These are phyloP conservation scores for Chrysochloris asiatica DNA, from an alignment of 2,113 vertebrate species.

Conservation along the genomic window DNA sequence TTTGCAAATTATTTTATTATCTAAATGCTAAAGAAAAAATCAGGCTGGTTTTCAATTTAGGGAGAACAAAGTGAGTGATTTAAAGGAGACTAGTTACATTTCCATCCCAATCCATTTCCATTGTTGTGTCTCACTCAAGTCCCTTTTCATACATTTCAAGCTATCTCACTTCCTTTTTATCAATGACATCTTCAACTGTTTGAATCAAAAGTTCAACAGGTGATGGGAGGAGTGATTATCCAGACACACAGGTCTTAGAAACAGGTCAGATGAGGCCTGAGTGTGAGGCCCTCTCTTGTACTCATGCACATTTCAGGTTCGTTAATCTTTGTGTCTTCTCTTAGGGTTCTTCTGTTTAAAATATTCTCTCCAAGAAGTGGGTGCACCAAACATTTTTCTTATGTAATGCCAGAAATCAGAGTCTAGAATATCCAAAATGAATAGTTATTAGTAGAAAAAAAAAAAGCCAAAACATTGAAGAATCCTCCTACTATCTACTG, in stretches of 20 bases:
- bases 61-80: neutral
- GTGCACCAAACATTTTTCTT: fast-evolving
- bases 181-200: neutral
- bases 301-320: fast-evolving
- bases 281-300: fast-evolving
- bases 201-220: neutral
- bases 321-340: fast-evolving
- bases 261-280: neutral
- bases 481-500: fast-evolving
- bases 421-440: neutral
- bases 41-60: neutral
- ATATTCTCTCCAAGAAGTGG: fast-evolving
- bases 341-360: neutral
- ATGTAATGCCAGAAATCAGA: neutral
- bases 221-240: no score
- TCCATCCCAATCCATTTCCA: neutral
- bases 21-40: neutral
- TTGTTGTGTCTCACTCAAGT: fast-evolving
- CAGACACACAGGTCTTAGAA: neutral
- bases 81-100: fast-evolving
- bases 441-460: neutral
- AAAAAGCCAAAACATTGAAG: neutral
- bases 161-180: neutral
- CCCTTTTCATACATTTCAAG: neutral
- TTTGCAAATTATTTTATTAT: conserved; percentile 64